Evolutionary conservation across 1,140 invertebrate species (phyloP).

Genomic region (Probaryconus sp.): DNA sequence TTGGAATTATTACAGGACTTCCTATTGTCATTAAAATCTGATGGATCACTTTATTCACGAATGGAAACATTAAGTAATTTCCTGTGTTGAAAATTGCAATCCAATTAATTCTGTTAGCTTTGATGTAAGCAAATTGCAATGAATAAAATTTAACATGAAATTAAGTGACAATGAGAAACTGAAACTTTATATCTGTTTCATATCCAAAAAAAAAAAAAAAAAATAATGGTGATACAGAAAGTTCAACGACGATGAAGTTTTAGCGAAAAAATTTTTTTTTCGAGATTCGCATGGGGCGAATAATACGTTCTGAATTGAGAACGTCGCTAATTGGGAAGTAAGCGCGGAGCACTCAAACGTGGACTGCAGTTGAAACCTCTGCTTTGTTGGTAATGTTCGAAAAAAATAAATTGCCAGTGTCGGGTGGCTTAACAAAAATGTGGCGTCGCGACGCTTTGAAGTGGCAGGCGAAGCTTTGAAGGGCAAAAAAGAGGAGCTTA

Average conservation of each 20-base stretch:
- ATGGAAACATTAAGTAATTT: no score
- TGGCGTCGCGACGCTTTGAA: constrained; percentile 72
- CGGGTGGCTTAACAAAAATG: constrained; percentile 67
- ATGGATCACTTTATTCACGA: no score
- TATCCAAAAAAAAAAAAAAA: no score
- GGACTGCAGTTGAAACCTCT: constrained; percentile 51
- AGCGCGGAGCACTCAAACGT: constrained; percentile 53
- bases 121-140: no score
- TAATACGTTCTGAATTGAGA: constrained; percentile 37
- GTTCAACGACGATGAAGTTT: no score
- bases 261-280: background rate
- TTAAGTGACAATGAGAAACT: no score
- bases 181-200: no score
- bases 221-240: no score
- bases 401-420: constrained; percentile 61
- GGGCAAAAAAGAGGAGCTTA: constrained; percentile 49
- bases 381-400: constrained; percentile 56
- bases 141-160: no score
- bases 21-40: background rate
- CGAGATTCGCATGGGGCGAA: background rate
- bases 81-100: no score
- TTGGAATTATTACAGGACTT: background rate
- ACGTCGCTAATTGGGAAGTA: constrained; percentile 56
- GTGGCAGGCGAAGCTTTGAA: constrained; percentile 62
- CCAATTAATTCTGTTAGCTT: no score